A percentile compares a stretch with the other conserved stretches of the same genome.
phyloP scores from a whole-genome alignment of 92 coral and sea anemone species.

The Zoanthus sociatus region DNA sequence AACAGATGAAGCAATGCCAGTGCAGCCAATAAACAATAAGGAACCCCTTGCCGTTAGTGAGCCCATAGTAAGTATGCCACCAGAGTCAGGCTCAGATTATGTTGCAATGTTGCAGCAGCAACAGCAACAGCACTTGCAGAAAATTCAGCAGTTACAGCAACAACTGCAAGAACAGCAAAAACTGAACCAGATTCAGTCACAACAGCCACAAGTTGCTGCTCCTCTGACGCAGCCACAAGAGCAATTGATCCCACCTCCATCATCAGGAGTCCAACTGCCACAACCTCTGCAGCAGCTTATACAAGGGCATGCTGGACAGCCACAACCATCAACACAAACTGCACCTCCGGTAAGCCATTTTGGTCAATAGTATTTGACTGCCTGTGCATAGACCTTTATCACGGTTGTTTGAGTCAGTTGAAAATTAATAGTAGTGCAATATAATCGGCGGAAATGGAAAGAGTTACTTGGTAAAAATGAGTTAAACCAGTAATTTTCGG shows the following conservation, averaged over 20 bases:
- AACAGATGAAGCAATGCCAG: constrained; percentile 15
- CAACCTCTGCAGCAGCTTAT: constrained; percentile 43
- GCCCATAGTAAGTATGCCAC: constrained; percentile 37
- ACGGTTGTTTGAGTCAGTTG: too few relatives aligned
- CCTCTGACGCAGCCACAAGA: constrained; percentile 50
- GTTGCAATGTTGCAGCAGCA: constrained; percentile 78
- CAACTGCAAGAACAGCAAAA: constrained; percentile 91
- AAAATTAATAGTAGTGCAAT: too few relatives aligned
- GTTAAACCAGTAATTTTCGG: too few relatives aligned
- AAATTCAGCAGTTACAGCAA: constrained; percentile 85
- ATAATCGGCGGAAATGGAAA: too few relatives aligned
- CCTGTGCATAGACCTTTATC: too few relatives aligned
- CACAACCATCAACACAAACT: constrained; percentile 52
- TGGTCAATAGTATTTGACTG: not conserved
- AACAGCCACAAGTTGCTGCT: constrained; percentile 55
- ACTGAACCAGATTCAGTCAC: constrained; percentile 85
- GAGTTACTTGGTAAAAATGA: too few relatives aligned
- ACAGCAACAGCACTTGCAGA: constrained; percentile 84
- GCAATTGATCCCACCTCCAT: constrained; percentile 51
- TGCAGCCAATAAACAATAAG: constrained; percentile 15
- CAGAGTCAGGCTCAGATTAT: constrained; percentile 55
- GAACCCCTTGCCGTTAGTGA: constrained; percentile 16
- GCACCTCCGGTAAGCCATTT: constrained; percentile 34
- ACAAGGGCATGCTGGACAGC: constrained; percentile 43
- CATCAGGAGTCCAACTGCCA: constrained; percentile 47